phyloP scores from a whole-genome alignment of 2,797 vertebrate genomes.

The Eutrigla gurnardus region DNA sequence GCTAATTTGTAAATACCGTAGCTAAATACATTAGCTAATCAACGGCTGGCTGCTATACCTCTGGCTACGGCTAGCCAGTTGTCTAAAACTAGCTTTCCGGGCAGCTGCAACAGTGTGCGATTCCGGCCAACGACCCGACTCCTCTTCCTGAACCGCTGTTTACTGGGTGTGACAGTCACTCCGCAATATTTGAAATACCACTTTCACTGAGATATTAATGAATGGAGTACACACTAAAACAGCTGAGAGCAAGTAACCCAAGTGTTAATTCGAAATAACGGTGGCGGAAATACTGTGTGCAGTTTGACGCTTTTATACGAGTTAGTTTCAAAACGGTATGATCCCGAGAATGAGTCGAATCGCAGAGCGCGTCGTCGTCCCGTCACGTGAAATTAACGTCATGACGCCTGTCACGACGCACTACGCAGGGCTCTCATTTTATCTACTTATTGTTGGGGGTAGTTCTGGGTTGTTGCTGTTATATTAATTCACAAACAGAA shows the following conservation, averaged over 20 bases:
- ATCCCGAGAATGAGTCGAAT: constrained; percentile 14
- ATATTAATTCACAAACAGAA: neutral
- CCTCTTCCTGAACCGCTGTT: neutral
- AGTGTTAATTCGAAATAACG: rapidly evolving
- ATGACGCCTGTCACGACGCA: neutral
- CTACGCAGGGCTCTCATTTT: neutral
- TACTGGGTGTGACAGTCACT: constrained; percentile 30
- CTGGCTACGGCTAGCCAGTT: constrained; percentile 40
- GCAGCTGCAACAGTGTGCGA: constrained; percentile 51
- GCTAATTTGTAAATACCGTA: neutral
- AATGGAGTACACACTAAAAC: rapidly evolving
- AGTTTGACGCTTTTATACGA: neutral
- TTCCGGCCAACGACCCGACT: neutral
- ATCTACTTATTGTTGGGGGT: neutral
- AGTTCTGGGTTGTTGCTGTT: neutral
- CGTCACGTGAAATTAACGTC: constrained; percentile 25
- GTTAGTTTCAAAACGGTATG: neutral
- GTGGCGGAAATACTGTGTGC: rapidly evolving
- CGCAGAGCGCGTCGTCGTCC: neutral
- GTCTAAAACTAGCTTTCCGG: constrained; percentile 67
- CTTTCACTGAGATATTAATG: rapidly evolving
- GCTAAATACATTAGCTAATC: constrained; percentile 12
- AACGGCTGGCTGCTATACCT: neutral
- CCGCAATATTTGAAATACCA: rapidly evolving
- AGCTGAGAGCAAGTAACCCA: rapidly evolving